Conservation (phyloP, 2,888 invertebrate species). For the Troglohyphantes excavatus region DNA sequence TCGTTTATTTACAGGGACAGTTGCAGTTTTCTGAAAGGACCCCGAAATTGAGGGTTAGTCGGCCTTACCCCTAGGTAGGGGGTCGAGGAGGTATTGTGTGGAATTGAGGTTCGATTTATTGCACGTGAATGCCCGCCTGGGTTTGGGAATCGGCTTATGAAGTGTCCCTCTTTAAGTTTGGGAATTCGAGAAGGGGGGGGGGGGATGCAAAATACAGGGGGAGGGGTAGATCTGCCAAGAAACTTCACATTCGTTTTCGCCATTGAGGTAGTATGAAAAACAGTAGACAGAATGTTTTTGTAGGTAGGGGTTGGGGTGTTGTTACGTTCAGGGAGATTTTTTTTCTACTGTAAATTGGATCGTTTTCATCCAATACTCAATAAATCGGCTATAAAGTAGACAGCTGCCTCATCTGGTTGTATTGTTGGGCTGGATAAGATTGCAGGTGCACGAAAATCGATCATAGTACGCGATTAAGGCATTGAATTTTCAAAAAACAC, state of each 20-base stretch:
- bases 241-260: conserved; percentile 5
- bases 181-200: background rate
- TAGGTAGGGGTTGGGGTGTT: background rate
- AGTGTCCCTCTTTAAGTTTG: conserved; percentile 27
- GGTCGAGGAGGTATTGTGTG: conserved; percentile 44
- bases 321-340: background rate
- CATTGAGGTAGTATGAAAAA: background rate
- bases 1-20: conserved; percentile 73
- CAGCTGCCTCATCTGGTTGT: too few relatives aligned
- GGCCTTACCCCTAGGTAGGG: conserved; percentile 17
- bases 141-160: conserved; percentile 54
- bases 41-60: conserved; percentile 39
- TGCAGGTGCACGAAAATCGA: too few relatives aligned
- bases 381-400: too few relatives aligned
- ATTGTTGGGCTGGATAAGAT: too few relatives aligned
- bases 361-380: too few relatives aligned
- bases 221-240: background rate
- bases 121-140: conserved; percentile 43
- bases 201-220: background rate
- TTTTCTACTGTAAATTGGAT: too few relatives aligned
- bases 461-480: too few relatives aligned
- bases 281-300: conserved; percentile 5
- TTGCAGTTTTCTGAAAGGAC: conserved; percentile 57
- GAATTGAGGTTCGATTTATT: conserved; percentile 64
- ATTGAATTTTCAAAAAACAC: too few relatives aligned